These are phyloP conservation scores for Salvelinus sp. DNA, from an alignment of 2,113 vertebrate species.

Conservation along the genomic window DNA sequence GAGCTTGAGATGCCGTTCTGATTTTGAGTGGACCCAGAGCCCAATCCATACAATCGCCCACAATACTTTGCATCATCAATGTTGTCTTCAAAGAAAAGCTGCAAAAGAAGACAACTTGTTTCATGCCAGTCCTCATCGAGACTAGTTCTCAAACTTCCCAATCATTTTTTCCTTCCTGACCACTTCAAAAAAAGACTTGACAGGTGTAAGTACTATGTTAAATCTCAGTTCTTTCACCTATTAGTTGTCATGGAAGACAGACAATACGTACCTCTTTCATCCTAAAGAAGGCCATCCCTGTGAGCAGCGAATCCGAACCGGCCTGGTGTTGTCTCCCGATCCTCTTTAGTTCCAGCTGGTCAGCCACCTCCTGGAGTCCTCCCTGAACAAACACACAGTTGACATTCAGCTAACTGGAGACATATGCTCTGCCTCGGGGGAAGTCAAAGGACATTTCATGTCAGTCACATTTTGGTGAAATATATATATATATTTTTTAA, in stretches of 20 bases:
- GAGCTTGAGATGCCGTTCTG: conserved; percentile 84
- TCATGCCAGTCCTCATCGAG: too few species aligned
- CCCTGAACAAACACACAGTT: conserved; percentile 74
- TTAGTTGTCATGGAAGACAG: too few species aligned
- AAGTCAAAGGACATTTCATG: too few species aligned
- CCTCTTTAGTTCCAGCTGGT: conserved; percentile 94
- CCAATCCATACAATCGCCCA: conserved; percentile 92
- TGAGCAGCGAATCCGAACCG: conserved; percentile 94
- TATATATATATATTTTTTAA: too few species aligned
- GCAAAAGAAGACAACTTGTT: conserved; percentile 4
- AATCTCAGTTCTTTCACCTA: too few species aligned
- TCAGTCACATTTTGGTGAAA: too few species aligned
- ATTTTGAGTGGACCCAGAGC: conserved; percentile 90
- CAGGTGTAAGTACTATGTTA: too few species aligned
- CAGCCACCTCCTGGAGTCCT: conserved; percentile 95
- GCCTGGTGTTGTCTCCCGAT: conserved; percentile 97
- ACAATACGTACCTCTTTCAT: conserved; percentile 93
- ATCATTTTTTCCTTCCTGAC: too few species aligned
- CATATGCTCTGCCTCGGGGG: too few species aligned
- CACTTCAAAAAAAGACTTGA: too few species aligned
- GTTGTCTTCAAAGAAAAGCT: conserved; percentile 99
- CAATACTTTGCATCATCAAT: conserved; percentile 99
- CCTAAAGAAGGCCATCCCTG: conserved; percentile 97
- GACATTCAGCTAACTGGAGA: neutral
- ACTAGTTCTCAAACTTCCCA: too few species aligned